A percentile compares a stretch with the other conserved stretches of the same genome.
Conservation (phyloP, 1,140 invertebrate genomes). For the Drosophila tropicalis region DNA sequence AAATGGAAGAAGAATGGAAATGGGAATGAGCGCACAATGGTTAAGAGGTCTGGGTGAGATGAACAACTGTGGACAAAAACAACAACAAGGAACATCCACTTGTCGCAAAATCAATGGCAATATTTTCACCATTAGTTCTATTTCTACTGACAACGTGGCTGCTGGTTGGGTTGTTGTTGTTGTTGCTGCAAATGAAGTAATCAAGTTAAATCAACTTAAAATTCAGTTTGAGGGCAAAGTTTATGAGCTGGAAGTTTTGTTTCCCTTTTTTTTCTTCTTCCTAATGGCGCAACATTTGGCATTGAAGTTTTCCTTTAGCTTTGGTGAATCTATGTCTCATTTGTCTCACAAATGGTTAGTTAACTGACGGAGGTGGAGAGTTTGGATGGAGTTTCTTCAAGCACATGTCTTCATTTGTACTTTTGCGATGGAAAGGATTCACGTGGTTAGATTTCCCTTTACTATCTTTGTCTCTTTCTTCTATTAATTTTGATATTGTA, state of each 20-base stretch:
- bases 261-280: neutral
- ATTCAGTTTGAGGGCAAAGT: constrained; percentile 53
- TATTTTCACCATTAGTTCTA: constrained; percentile 73
- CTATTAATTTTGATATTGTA: too few relatives aligned
- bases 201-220: constrained; percentile 58
- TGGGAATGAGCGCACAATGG: too few relatives aligned
- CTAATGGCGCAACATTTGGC: constrained; percentile 1
- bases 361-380: neutral
- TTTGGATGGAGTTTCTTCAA: too few relatives aligned
- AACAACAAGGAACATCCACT: constrained; percentile 51
- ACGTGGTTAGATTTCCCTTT: too few relatives aligned
- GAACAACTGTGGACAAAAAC: constrained; percentile 46
- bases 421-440: too few relatives aligned
- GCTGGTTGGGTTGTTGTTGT: neutral
- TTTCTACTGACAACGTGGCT: too few relatives aligned
- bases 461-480: too few relatives aligned
- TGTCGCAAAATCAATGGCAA: constrained; percentile 78
- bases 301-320: neutral
- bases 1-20: constrained; percentile 27
- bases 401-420: too few relatives aligned
- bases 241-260: constrained; percentile 66
- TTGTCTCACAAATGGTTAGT: neutral
- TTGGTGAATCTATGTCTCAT: neutral
- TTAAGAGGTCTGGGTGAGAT: neutral
- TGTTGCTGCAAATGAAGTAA: constrained; percentile 51